Evolutionary conservation across 2,888 invertebrate genomes (phyloP), one percentile per base, ranked within the genome.

Genomic region (Scaptomyza tumidula): DNA sequence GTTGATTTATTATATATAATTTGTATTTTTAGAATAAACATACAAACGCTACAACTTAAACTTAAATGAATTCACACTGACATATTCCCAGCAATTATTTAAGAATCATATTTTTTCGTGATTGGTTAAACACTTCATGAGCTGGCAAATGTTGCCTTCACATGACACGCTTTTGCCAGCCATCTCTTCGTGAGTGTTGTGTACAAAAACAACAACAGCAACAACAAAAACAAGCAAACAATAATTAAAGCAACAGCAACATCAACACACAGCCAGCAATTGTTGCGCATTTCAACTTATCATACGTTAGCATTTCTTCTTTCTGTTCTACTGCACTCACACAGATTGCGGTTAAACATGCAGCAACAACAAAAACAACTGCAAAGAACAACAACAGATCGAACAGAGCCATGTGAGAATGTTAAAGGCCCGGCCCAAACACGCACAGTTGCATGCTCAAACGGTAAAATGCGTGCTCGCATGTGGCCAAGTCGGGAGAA

Each of bases 401-500:
- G 58, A 69, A 63, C 56, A 45, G 55, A 41, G 49, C 59, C 46
- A 57, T 54, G 64, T 67, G 68, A 73, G 71, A 75, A 71, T 69
- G 55, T 68, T 73, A 57, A 59, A 65, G 64, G 73, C 75, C 60
- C 53, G 63, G 55, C 63, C 72, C 70, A 76, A 80, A 82, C 77
- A 79, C 77, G 79, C 79, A 77, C 70, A 67, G 71, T 71, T 62
- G 62, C 74, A 75, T 75, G 75, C 68, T 63, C 67, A 70, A 82
- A 80, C 84, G 85, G 84, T 84, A 84, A 84, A 84, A 84, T 84
- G 83, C 84, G 83, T 83, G 83, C 70, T 78, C 78, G 60, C 64
- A 68, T 75, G 68, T 54, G 67, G 63, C 62, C 75, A 62, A 53
- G 45, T 45, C 14, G 52, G 27, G 29, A 52, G 55, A 39, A 9